phyloP scores from a whole-genome alignment of 2,113 vertebrate genomes.

The Neotragus pygmaeus region DNA sequence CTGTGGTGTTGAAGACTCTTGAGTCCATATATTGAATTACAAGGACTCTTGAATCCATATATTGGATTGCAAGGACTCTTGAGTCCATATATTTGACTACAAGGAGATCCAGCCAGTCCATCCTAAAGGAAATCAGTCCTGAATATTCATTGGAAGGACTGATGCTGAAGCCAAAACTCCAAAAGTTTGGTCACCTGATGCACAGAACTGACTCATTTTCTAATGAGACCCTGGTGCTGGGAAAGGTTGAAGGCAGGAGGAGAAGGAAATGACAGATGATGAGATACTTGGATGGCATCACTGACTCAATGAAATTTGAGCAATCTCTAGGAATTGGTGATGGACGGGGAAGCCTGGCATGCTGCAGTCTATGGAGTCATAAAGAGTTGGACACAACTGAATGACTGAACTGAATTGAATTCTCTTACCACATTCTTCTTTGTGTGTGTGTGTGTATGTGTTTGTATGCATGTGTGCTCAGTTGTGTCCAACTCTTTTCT shows the following conservation, averaged over 20 bases:
- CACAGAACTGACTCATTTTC: background rate
- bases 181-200: background rate
- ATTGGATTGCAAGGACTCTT: too few species aligned
- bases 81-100: background rate
- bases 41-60: background rate
- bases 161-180: background rate
- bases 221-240: background rate
- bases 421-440: background rate
- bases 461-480: background rate
- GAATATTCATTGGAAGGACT: background rate
- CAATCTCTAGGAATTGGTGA: background rate
- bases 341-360: background rate
- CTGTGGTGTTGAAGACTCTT: background rate
- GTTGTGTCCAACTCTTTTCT: background rate
- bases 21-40: background rate
- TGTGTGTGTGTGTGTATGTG: background rate
- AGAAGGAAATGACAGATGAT: background rate
- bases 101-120: background rate
- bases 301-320: background rate
- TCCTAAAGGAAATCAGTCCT: background rate
- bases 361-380: background rate
- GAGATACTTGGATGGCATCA: background rate
- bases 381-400: background rate
- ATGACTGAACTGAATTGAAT: background rate
- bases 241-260: background rate